phyloP scores from a whole-genome alignment of 1,140 invertebrate genomes.

The Ylistrum balloti region DNA sequence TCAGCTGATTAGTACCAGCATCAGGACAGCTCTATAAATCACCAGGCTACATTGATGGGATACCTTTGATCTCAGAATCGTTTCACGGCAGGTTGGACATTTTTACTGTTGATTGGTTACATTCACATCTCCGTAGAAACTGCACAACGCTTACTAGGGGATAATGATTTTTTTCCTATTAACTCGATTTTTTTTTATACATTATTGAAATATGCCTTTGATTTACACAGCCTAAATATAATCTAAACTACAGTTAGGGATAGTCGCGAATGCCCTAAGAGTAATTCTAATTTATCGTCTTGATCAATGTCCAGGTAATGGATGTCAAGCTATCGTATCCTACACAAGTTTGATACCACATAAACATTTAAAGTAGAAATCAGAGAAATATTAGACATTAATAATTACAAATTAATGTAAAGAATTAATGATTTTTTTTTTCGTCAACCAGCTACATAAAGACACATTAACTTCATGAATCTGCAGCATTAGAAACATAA shows the following conservation, averaged over 20 bases:
- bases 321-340: background rate
- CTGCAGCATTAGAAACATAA: background rate
- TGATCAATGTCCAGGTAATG: constrained; percentile 32
- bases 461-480: background rate
- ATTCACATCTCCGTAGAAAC: constrained; percentile 33
- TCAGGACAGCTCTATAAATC: background rate
- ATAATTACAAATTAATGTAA: background rate
- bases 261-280: background rate
- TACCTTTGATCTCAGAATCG: background rate
- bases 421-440: background rate
- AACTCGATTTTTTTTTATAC: background rate
- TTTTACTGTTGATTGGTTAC: constrained; percentile 27
- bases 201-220: constrained; percentile 35
- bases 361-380: background rate
- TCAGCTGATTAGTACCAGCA: background rate
- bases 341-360: background rate
- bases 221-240: background rate
- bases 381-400: background rate
- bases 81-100: constrained; percentile 32
- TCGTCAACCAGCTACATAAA: background rate
- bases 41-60: background rate
- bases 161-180: constrained; percentile 36
- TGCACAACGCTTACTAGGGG: background rate
- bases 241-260: background rate
- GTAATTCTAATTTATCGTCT: background rate